A percentile compares a stretch with the other conserved stretches of the same genome.
phyloP scores from a whole-genome alignment of 2,797 vertebrate species.

The Cyprinodon diabolis region DNA sequence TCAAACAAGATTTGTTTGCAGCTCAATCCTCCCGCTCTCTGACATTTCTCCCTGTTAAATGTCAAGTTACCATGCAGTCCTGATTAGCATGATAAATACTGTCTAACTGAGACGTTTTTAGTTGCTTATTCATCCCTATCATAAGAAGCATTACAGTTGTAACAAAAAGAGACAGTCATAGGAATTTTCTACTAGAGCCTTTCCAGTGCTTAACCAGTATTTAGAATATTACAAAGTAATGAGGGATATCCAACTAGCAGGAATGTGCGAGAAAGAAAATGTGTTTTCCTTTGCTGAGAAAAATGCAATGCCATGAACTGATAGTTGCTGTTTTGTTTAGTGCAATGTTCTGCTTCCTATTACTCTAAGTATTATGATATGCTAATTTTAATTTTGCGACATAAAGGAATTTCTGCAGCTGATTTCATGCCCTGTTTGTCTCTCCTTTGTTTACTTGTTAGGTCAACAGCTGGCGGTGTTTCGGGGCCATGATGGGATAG shows the following conservation, averaged over 20 bases:
- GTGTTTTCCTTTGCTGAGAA: no score
- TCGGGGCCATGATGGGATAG: slow-evolving; percentile 74
- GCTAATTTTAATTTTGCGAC: no score
- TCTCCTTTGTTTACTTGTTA: slow-evolving; percentile 16
- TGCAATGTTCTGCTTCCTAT: no score
- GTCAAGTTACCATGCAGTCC: background rate
- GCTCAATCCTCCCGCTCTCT: background rate
- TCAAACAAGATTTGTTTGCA: background rate
- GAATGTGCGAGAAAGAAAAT: no score
- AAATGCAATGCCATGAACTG: no score
- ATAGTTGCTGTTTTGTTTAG: no score
- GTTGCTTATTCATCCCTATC: background rate
- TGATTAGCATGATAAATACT: background rate
- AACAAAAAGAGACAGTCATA: no score
- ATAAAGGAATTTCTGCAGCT: background rate
- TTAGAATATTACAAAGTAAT: no score
- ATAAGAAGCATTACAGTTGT: background rate
- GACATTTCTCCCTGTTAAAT: slow-evolving; percentile 4
- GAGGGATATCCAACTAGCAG: no score
- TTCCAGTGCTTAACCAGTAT: no score
- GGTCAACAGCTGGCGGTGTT: slow-evolving; percentile 82
- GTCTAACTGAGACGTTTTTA: background rate
- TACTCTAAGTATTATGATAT: no score
- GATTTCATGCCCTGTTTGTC: slow-evolving; percentile 5
- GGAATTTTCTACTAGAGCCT: no score